phyloP scores from a whole-genome alignment of 2,888 invertebrate genomes.

The Ditylenchus weischeri region DNA sequence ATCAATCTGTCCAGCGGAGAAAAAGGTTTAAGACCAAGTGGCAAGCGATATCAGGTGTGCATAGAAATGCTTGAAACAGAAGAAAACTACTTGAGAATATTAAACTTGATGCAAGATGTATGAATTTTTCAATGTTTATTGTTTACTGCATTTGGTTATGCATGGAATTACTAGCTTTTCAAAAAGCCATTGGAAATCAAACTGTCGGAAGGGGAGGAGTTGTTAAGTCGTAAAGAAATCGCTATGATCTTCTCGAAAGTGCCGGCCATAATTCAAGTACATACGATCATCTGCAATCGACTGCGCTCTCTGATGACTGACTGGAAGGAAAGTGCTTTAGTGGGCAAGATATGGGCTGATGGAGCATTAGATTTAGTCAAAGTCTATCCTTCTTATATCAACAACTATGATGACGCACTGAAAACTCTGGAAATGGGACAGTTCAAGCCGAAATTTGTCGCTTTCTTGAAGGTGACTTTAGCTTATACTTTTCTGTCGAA shows the following conservation, averaged over 20 bases:
- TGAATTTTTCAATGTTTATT: conserved; percentile 20
- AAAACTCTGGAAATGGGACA: conserved; percentile 83
- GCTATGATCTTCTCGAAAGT: conserved; percentile 44
- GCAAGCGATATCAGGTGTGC: conserved; percentile 79
- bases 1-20: conserved; percentile 50
- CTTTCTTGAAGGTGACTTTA: conserved; percentile 73
- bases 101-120: conserved; percentile 84
- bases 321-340: conserved; percentile 73
- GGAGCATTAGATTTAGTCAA: conserved; percentile 26
- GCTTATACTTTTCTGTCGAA: no score
- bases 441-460: conserved; percentile 91
- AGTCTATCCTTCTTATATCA: conserved; percentile 95
- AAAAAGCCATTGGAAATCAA: conserved; percentile 82
- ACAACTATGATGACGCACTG: conserved; percentile 96
- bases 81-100: conserved; percentile 90
- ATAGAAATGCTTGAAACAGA: conserved; percentile 92
- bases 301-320: conserved; percentile 68
- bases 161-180: conserved; percentile 71
- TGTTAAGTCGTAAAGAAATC: conserved; percentile 20
- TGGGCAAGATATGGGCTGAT: conserved; percentile 80
- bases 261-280: conserved; percentile 89
- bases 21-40: conserved; percentile 51
- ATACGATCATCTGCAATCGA: conserved; percentile 71
- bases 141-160: neutral
- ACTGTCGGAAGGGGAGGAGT: conserved; percentile 12